Percentiles rank a stretch among this genome's conserved stretches.
phyloP scores from a whole-genome alignment of 2,888 invertebrate genomes.

The Clistopyga incitator region DNA sequence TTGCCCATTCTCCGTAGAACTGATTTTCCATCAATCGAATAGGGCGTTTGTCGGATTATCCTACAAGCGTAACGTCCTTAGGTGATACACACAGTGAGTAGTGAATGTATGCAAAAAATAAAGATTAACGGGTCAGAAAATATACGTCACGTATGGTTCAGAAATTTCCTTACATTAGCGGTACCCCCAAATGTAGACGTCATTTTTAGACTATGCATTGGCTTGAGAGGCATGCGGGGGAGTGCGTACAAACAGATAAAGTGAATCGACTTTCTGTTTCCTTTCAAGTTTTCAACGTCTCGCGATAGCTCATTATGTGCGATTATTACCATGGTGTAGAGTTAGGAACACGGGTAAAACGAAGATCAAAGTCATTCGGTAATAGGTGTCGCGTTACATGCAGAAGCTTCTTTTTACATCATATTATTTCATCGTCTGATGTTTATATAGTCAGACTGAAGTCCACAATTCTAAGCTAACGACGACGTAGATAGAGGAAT shows the following conservation, averaged over 20 bases:
- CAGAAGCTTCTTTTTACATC: slow-evolving; percentile 4
- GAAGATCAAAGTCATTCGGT: slow-evolving; percentile 25
- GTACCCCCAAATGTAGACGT: background rate
- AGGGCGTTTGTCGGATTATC: no score
- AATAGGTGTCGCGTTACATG: slow-evolving; percentile 56
- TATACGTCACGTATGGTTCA: no score
- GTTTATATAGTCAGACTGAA: background rate
- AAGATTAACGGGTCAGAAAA: no score
- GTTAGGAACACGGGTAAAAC: slow-evolving; percentile 14
- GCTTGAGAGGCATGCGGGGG: background rate
- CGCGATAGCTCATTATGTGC: slow-evolving; percentile 44
- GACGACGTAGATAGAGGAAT: background rate
- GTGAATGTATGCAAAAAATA: no score
- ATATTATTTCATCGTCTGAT: slow-evolving; percentile 12
- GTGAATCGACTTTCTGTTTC: slow-evolving; percentile 32
- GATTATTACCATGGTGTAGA: slow-evolving; percentile 19
- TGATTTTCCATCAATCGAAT: no score
- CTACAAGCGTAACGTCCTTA: no score
- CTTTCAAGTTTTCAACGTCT: slow-evolving; percentile 42
- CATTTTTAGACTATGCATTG: background rate
- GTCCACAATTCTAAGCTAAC: background rate
- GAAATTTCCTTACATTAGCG: background rate
- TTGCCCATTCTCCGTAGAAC: no score
- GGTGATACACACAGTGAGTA: no score
- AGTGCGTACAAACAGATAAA: background rate